A percentile compares a stretch with the other conserved stretches of the same genome.
These are phyloP conservation scores for Carcharodon carcharias DNA, from an alignment of 2,797 vertebrate genomes.

Conservation along the genomic window DNA sequence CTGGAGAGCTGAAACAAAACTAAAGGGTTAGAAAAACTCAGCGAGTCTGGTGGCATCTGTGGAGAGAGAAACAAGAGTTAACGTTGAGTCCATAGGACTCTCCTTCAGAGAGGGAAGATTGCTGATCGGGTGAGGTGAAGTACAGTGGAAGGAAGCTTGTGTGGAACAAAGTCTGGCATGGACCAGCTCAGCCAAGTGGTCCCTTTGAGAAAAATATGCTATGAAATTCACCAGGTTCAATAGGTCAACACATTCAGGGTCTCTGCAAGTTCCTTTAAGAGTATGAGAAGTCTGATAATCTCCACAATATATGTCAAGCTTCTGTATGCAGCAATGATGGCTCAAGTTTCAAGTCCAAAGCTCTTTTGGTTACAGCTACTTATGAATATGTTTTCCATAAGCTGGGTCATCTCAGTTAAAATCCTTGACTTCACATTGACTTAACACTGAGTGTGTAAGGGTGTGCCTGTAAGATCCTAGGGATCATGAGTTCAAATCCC, in stretches of 20 bases:
- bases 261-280: neutral
- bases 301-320: neutral
- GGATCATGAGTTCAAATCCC: too few relatives aligned
- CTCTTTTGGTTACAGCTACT: neutral
- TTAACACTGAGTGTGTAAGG: too few relatives aligned
- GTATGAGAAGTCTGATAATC: too few relatives aligned
- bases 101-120: neutral
- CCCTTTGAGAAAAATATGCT: neutral
- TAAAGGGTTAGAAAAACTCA: too few relatives aligned
- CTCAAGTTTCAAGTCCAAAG: neutral
- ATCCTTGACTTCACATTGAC: too few relatives aligned
- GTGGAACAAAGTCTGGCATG: neutral
- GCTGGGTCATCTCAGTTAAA: neutral
- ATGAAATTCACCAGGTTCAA: neutral
- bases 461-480: too few relatives aligned
- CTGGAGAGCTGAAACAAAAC: too few relatives aligned
- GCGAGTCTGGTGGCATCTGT: too few relatives aligned
- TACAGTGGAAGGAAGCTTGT: neutral
- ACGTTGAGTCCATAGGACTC: too few relatives aligned
- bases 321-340: neutral
- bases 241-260: neutral
- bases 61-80: too few relatives aligned
- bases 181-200: neutral
- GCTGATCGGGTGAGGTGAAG: neutral
- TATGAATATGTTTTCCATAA: too few relatives aligned